phyloP scores from a whole-genome alignment of 2,113 vertebrate species.

The Rhinogobius similis region DNA sequence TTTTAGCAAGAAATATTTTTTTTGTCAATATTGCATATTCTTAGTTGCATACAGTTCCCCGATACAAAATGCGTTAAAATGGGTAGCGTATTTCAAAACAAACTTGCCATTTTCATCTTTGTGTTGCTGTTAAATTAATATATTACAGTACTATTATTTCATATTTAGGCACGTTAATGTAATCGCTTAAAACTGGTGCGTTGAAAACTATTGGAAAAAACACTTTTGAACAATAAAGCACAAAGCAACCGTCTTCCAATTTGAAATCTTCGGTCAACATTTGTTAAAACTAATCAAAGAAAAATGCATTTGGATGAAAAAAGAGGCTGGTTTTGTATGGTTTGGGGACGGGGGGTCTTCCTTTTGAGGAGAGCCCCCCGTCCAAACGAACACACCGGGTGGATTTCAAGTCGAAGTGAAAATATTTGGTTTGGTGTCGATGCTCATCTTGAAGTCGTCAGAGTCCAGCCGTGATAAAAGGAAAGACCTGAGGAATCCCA shows the following conservation, averaged over 20 bases:
- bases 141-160: no score
- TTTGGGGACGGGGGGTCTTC: constrained; percentile 23
- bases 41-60: no score
- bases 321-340: constrained; percentile 15
- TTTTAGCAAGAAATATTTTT: no score
- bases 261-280: constrained; percentile 36
- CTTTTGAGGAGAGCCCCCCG: constrained; percentile 26
- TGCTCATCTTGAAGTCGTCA: constrained; percentile 37
- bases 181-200: no score
- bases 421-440: constrained; percentile 55
- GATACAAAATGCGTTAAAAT: no score
- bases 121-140: no score
- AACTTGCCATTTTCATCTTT: no score
- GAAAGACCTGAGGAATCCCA: constrained; percentile 9
- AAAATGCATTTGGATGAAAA: constrained; percentile 12
- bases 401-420: constrained; percentile 24
- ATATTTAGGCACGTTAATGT: no score
- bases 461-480: constrained; percentile 53
- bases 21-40: no score
- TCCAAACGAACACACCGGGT: constrained; percentile 37
- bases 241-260: not conserved
- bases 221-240: not conserved
- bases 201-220: not conserved
- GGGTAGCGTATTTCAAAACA: no score
- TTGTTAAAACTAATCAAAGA: constrained; percentile 39